Evolutionary conservation across 1,140 invertebrate species (phyloP).

Genomic region (Drosophila persimilis): DNA sequence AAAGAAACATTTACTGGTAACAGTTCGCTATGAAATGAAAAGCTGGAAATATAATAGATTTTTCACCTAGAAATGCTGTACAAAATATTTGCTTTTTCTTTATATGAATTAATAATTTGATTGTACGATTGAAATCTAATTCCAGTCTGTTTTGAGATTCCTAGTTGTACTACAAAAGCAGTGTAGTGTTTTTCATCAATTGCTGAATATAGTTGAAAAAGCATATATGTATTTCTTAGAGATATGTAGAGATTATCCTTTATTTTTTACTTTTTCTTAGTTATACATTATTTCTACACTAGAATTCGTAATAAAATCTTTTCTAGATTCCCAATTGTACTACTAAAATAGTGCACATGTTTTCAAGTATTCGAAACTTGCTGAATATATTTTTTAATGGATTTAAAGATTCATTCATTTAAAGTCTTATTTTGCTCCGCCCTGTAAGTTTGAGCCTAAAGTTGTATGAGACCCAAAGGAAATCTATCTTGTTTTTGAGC

Average conservation of each 20-base stretch:
- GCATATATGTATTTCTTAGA: too few relatives aligned
- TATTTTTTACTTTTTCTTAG: too few relatives aligned
- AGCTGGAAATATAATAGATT: neutral
- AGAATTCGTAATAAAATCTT: too few relatives aligned
- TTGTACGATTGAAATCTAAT: neutral
- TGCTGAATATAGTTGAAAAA: too few relatives aligned
- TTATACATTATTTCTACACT: too few relatives aligned
- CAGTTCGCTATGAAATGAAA: conserved; percentile 47
- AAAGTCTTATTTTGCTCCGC: neutral
- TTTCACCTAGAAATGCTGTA: neutral
- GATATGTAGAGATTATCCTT: too few relatives aligned
- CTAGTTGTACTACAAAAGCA: neutral
- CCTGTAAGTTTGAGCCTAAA: too few relatives aligned
- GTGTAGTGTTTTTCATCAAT: neutral
- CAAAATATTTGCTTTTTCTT: neutral
- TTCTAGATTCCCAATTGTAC: too few relatives aligned
- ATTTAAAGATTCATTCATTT: neutral
- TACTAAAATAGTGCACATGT: neutral
- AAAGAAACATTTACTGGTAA: conserved; percentile 41
- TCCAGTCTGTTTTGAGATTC: neutral
- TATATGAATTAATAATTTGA: neutral
- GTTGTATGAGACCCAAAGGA: too few relatives aligned
- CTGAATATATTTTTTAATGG: conserved; percentile 23
- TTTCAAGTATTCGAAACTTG: conserved; percentile 18
- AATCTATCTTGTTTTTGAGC: neutral